Percentiles rank a stretch among this genome's conserved stretches.
phyloP scores from a whole-genome alignment of 2,797 vertebrate genomes.

The Pangasius krempfi region DNA sequence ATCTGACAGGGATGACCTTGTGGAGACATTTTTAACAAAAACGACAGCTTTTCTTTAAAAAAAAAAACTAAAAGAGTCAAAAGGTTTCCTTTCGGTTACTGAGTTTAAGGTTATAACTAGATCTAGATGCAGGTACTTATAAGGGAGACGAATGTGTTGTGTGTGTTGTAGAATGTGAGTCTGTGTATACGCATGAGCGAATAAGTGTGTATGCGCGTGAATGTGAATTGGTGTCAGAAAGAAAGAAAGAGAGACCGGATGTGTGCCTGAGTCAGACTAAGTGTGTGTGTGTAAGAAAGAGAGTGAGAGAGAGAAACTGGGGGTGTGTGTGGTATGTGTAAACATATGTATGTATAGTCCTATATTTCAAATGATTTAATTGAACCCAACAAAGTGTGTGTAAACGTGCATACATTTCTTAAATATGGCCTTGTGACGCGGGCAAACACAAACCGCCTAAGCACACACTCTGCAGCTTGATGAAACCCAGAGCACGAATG shows the following conservation, averaged over 20 bases:
- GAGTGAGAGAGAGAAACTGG: neutral
- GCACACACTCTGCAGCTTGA: slow-evolving; percentile 24
- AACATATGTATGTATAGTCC: slow-evolving; percentile 11
- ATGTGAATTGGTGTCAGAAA: neutral
- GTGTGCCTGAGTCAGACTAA: slow-evolving; percentile 3
- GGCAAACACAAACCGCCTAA: neutral
- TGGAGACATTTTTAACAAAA: neutral
- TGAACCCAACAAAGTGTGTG: slow-evolving; percentile 5
- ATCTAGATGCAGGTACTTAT: neutral
- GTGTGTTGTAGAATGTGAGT: neutral
- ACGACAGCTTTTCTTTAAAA: too few relatives aligned
- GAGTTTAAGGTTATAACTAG: neutral
- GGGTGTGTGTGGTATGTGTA: neutral
- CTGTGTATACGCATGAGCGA: neutral
- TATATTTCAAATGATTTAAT: slow-evolving; percentile 39
- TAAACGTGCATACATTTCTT: slow-evolving; percentile 16
- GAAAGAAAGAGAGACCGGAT: neutral
- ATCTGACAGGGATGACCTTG: neutral
- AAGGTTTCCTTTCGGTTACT: neutral
- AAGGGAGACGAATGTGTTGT: neutral
- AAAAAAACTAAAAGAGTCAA: neutral
- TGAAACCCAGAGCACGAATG: slow-evolving; percentile 38
- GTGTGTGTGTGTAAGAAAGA: neutral
- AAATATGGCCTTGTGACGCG: slow-evolving; percentile 36
- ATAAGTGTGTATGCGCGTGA: neutral